Conservation (phyloP, 2,888 invertebrate genomes). For the Clunio marinus region DNA sequence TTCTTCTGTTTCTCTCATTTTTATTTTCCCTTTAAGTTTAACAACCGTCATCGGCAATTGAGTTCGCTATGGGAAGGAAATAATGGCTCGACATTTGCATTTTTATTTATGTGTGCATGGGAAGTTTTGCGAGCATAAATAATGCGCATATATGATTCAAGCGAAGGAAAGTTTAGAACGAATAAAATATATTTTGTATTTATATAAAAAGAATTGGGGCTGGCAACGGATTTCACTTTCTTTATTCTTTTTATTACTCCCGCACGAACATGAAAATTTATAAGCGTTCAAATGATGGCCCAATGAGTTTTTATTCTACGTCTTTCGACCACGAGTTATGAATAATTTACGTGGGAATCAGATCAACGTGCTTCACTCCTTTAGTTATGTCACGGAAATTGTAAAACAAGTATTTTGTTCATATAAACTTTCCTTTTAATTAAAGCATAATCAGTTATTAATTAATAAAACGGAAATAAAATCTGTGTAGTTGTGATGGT, state of each 20-base stretch:
- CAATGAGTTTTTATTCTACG: no score
- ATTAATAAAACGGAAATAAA: no score
- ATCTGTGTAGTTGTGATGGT: no score
- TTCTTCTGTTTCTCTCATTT: not conserved
- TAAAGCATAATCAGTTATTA: no score
- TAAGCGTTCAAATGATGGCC: conserved; percentile 1
- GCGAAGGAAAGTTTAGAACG: not conserved
- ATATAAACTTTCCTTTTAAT: no score
- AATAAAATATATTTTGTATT: not conserved
- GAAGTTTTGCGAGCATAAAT: not conserved
- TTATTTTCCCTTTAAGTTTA: not conserved
- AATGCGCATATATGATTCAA: not conserved
- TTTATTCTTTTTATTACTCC: not conserved
- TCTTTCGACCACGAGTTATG: no score
- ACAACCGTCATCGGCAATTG: conserved; percentile 2
- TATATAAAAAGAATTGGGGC: not conserved
- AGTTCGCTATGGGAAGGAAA: not conserved
- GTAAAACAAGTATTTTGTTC: no score
- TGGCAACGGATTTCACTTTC: no score
- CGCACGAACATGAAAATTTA: not conserved
- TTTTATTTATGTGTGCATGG: not conserved
- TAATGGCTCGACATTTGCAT: not conserved
- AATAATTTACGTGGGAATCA: no score
- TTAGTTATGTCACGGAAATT: no score
- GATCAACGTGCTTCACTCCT: no score